These are phyloP conservation scores for Diplolepis rosae DNA, from an alignment of 2,888 invertebrate species.

Conservation along the genomic window DNA sequence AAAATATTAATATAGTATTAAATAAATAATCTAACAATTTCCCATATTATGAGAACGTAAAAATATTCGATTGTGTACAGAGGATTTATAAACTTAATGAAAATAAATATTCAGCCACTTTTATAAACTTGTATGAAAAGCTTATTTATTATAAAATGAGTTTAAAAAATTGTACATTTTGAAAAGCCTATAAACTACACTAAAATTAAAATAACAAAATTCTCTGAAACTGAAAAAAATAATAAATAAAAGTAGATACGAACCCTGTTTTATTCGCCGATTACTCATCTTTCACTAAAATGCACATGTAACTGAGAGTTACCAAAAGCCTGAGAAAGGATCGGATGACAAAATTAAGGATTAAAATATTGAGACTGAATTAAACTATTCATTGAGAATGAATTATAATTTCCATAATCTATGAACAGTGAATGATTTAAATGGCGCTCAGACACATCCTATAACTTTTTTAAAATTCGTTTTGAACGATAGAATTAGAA, in stretches of 20 bases:
- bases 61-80: background rate
- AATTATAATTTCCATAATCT: background rate
- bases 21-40: no score
- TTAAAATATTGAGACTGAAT: no score
- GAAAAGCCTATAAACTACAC: background rate
- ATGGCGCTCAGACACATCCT: background rate
- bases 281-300: slow-evolving; percentile 7
- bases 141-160: no score
- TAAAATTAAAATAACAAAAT: slow-evolving; percentile 25
- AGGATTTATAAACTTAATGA: background rate
- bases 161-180: background rate
- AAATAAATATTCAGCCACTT: background rate
- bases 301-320: slow-evolving; percentile 5
- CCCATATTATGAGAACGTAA: no score
- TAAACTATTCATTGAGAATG: background rate
- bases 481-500: no score
- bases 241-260: slow-evolving; percentile 23
- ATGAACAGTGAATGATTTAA: background rate
- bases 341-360: background rate
- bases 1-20: no score
- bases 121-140: background rate
- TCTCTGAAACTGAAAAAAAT: background rate
- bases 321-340: slow-evolving; percentile 2
- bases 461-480: no score
- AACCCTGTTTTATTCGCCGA: slow-evolving; percentile 2